These are phyloP conservation scores for Megaleporinus macrocephalus DNA, from an alignment of 2,113 vertebrate genomes.

Conservation along the genomic window DNA sequence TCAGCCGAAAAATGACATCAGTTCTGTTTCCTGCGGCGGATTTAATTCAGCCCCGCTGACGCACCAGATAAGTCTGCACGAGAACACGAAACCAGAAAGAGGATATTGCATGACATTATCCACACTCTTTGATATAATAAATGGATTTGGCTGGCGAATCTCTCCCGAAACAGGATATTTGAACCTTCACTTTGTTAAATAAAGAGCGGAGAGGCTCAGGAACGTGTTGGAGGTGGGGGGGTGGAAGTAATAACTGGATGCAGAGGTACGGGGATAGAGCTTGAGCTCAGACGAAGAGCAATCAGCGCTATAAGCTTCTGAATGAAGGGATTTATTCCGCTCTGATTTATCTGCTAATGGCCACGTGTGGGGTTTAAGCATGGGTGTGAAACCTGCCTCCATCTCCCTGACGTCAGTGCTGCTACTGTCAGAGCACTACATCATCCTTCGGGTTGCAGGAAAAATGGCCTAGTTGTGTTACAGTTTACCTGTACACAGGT, in stretches of 20 bases:
- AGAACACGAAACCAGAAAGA: conserved; percentile 3
- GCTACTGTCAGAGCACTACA: not conserved
- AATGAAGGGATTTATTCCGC: conserved; percentile 23
- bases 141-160: conserved; percentile 12
- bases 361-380: not conserved
- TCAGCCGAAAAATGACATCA: conserved; percentile 18
- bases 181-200: not conserved
- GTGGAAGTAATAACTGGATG: not conserved
- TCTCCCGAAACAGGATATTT: not conserved
- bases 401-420: not conserved
- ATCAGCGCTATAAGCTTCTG: not conserved
- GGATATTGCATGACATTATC: conserved; percentile 28
- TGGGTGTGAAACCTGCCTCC: not conserved
- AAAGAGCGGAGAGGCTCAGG: not conserved
- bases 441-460: not conserved
- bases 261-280: not conserved
- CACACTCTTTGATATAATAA: conserved; percentile 3
- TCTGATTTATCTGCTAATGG: conserved; percentile 10
- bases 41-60: not conserved
- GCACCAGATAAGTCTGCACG: not conserved
- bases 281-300: conserved; percentile 8
- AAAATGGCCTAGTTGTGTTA: too few species aligned
- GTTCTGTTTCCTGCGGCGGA: not conserved
- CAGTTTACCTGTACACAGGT: too few species aligned
- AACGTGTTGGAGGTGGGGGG: too few species aligned